These are phyloP conservation scores for Ceratina australensis DNA, from an alignment of 1,140 invertebrate genomes.

Conservation along the genomic window DNA sequence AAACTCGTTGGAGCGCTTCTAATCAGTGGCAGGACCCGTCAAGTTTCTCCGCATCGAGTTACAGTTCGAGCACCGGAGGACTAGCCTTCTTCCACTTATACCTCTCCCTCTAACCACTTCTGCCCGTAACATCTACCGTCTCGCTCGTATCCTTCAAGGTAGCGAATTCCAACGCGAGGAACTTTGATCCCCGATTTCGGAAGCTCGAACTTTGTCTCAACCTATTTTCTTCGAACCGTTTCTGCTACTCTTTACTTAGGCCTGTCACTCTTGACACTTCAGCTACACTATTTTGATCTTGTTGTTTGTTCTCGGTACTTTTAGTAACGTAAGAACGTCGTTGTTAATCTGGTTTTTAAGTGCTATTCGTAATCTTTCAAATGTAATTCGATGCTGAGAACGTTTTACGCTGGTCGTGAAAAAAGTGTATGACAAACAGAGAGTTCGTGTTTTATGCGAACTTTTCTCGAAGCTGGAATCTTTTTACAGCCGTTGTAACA, in stretches of 20 bases:
- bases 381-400: neutral
- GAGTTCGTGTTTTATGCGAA: neutral
- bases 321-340: neutral
- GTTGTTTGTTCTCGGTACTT: neutral
- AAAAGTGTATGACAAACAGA: neutral
- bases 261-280: no score
- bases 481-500: neutral
- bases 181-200: conserved; percentile 66
- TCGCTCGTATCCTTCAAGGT: conserved; percentile 40
- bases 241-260: neutral
- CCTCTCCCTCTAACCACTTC: neutral
- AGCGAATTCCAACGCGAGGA: conserved; percentile 42
- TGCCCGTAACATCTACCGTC: conserved; percentile 37
- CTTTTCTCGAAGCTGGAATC: neutral
- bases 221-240: conserved; percentile 26
- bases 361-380: neutral
- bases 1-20: conserved; percentile 75
- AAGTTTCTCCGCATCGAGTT: conserved; percentile 72
- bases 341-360: neutral
- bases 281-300: no score
- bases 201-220: conserved; percentile 52
- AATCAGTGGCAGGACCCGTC: conserved; percentile 74
- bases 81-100: conserved; percentile 22
- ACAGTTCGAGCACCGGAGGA: conserved; percentile 42
- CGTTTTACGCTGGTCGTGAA: neutral